Evolutionary conservation across 1,140 invertebrate species (phyloP).

Genomic region (Ceratina australensis): DNA sequence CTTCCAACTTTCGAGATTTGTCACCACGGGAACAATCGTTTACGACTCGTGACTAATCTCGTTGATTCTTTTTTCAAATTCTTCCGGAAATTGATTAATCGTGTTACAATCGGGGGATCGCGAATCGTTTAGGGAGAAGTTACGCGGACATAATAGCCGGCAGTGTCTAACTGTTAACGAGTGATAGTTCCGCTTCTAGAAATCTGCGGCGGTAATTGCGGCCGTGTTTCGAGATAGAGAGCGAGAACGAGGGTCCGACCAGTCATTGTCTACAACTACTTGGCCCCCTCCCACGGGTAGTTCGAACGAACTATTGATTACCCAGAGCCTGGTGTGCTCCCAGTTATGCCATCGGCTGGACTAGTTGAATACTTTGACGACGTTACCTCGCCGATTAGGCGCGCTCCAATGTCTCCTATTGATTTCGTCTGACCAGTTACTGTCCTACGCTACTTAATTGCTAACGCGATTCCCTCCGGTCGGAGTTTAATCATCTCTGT

Average conservation of each 20-base stretch:
- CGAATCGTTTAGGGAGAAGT: neutral
- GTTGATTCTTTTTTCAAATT: too few relatives aligned
- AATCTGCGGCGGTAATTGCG: conserved; percentile 9
- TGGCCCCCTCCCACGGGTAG: neutral
- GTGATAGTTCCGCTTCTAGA: conserved; percentile 7
- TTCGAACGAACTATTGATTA: conserved; percentile 29
- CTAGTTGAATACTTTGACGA: conserved; percentile 29
- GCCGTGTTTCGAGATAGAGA: neutral
- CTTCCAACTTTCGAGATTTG: neutral
- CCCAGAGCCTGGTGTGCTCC: too few relatives aligned
- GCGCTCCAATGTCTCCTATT: conserved; percentile 8
- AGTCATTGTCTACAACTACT: conserved; percentile 18
- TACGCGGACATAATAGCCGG: neutral
- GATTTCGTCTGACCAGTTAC: neutral
- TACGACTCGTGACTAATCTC: too few relatives aligned
- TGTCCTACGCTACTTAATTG: neutral
- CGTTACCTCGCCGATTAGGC: conserved; percentile 19
- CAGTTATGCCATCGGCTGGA: conserved; percentile 5
- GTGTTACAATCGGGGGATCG: neutral
- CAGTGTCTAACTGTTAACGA: conserved; percentile 3
- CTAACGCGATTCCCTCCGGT: too few relatives aligned
- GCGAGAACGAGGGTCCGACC: neutral
- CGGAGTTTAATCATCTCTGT: neutral
- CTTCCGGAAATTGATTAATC: too few relatives aligned
- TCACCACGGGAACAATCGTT: neutral